phyloP scores from a whole-genome alignment of 2,888 invertebrate species.

The Agrotis exclamationis region DNA sequence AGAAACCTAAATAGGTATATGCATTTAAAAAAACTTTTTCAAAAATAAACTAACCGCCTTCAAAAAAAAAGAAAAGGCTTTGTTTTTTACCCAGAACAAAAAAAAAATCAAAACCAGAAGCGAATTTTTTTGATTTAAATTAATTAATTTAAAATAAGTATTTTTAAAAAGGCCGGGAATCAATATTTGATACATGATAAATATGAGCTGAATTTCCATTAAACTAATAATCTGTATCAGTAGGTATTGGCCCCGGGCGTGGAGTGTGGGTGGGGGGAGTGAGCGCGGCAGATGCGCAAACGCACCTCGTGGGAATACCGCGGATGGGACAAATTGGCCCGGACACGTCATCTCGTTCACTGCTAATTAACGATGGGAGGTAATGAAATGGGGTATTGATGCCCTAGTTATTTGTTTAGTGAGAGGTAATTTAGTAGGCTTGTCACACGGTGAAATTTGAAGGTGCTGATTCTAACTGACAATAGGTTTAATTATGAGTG shows the following conservation, averaged over 20 bases:
- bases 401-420: not conserved
- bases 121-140: no score
- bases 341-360: constrained; percentile 77
- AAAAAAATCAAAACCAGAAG: no score
- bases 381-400: constrained; percentile 24
- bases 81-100: no score
- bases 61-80: no score
- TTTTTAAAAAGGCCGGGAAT: not conserved
- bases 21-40: not conserved
- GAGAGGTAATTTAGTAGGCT: not conserved
- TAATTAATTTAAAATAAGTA: no score
- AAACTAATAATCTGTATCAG: constrained; percentile 62
- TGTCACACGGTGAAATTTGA: constrained; percentile 5
- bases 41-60: no score
- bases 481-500: no score
- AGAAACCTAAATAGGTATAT: no score
- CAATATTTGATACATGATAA: not conserved
- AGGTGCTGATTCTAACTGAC: no score
- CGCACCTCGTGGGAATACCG: constrained; percentile 83
- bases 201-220: constrained; percentile 16
- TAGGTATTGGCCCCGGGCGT: constrained; percentile 48
- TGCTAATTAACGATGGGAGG: constrained; percentile 49
- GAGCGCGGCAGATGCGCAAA: constrained; percentile 82
- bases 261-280: constrained; percentile 70
- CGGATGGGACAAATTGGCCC: constrained; percentile 71